These are phyloP conservation scores for Pachycephus smyrnensis DNA, from an alignment of 2,888 invertebrate species.

Conservation along the genomic window DNA sequence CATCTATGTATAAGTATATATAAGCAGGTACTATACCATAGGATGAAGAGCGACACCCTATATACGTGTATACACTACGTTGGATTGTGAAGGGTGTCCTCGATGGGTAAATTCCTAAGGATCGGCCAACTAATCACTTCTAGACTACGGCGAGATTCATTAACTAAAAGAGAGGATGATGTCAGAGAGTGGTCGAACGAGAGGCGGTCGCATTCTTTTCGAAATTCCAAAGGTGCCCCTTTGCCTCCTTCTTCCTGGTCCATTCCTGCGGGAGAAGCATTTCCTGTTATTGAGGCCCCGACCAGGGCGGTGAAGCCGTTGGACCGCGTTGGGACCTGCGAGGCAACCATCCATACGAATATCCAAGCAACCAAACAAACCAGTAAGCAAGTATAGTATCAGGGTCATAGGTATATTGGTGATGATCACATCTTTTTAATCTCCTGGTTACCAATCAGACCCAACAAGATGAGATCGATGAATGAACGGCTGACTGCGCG, in stretches of 20 bases:
- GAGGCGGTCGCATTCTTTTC: conserved; percentile 51
- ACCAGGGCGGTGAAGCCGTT: too few relatives aligned
- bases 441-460: too few relatives aligned
- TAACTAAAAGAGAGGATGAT: conserved; percentile 52
- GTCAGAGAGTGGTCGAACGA: conserved; percentile 41
- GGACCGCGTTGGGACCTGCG: too few relatives aligned
- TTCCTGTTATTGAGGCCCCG: conserved; percentile 45
- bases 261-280: conserved; percentile 48
- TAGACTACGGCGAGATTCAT: conserved; percentile 34
- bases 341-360: too few relatives aligned
- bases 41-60: neutral
- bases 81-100: too few relatives aligned
- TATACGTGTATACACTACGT: too few relatives aligned
- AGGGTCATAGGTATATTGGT: too few relatives aligned
- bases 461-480: too few relatives aligned
- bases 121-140: conserved; percentile 12
- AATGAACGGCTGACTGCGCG: too few relatives aligned
- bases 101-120: neutral
- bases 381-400: too few relatives aligned
- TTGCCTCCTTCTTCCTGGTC: conserved; percentile 16
- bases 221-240: conserved; percentile 41
- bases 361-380: too few relatives aligned
- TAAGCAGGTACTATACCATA: neutral
- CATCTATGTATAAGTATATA: neutral
- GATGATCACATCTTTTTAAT: too few relatives aligned